These are phyloP conservation scores for Octomys mimax DNA, from an alignment of 2,797 vertebrate species.

Conservation along the genomic window DNA sequence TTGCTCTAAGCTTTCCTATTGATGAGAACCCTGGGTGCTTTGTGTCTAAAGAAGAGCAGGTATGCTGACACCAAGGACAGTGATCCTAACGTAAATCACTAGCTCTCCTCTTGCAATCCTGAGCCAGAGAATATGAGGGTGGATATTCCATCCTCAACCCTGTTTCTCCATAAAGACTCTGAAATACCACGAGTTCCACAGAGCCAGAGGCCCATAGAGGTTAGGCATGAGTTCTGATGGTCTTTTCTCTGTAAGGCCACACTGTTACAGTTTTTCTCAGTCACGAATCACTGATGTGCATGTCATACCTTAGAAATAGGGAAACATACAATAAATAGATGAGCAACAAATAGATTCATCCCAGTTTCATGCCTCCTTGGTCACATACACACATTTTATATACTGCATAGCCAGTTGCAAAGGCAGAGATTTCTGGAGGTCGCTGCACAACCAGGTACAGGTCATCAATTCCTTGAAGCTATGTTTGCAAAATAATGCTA, in stretches of 20 bases:
- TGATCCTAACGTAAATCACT: background rate
- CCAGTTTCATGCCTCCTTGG: background rate
- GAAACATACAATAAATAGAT: background rate
- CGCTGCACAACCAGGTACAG: background rate
- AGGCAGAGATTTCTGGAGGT: background rate
- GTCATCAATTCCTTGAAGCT: background rate
- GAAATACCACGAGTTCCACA: background rate
- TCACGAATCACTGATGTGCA: background rate
- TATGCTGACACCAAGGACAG: background rate
- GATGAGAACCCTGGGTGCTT: background rate
- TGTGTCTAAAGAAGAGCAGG: background rate
- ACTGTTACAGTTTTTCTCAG: background rate
- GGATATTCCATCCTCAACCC: background rate
- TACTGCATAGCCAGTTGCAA: background rate
- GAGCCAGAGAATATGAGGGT: background rate
- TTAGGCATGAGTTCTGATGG: background rate
- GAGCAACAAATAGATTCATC: background rate
- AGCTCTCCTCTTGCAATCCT: background rate
- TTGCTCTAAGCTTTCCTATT: conserved; percentile 35
- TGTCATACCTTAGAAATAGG: background rate
- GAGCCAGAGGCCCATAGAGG: background rate
- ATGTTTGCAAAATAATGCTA: background rate
- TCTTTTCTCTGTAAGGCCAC: background rate
- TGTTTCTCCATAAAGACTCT: background rate
- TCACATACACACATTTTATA: background rate